Percentiles rank a stretch among this genome's conserved stretches.
Conservation (phyloP, 1,140 invertebrate species). For the Ceratitis capitata region DNA sequence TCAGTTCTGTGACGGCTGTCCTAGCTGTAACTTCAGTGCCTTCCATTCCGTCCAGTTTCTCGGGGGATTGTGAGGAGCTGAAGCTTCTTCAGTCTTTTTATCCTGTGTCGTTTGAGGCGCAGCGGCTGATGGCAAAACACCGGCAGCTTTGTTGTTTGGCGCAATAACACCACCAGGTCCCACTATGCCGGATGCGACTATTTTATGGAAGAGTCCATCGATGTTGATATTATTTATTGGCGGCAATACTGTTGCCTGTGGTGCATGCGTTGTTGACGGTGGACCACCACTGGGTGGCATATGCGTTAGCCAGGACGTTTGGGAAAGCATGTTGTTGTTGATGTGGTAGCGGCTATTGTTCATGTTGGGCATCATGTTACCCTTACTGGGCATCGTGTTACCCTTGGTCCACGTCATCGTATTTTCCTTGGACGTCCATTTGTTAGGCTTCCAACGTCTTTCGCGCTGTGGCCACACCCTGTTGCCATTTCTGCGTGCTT, state of each 20-base stretch:
- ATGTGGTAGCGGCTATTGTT: neutral
- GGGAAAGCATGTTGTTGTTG: too few species aligned
- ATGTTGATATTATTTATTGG: slow-evolving; percentile 73
- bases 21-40: slow-evolving; percentile 61
- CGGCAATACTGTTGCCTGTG: neutral
- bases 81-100: slow-evolving; percentile 48
- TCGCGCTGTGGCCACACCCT: slow-evolving; percentile 42
- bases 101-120: slow-evolving; percentile 31
- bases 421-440: too few species aligned
- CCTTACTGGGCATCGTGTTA: slow-evolving; percentile 1
- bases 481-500: slow-evolving; percentile 43
- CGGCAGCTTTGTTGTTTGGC: slow-evolving; percentile 43
- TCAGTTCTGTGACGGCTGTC: too few species aligned
- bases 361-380: slow-evolving; percentile 26
- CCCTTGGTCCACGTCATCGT: slow-evolving; percentile 46
- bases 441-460: slow-evolving; percentile 56
- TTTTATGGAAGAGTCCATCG: slow-evolving; percentile 82
- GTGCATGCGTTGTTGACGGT: slow-evolving; percentile 54
- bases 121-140: neutral
- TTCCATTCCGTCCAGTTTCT: slow-evolving; percentile 58
- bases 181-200: slow-evolving; percentile 87
- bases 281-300: neutral
- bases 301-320: slow-evolving; percentile 47
- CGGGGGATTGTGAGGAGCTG: slow-evolving; percentile 54
- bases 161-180: slow-evolving; percentile 60